phyloP scores from a whole-genome alignment of 2,113 vertebrate genomes.

The Pycnonotus jocosus region DNA sequence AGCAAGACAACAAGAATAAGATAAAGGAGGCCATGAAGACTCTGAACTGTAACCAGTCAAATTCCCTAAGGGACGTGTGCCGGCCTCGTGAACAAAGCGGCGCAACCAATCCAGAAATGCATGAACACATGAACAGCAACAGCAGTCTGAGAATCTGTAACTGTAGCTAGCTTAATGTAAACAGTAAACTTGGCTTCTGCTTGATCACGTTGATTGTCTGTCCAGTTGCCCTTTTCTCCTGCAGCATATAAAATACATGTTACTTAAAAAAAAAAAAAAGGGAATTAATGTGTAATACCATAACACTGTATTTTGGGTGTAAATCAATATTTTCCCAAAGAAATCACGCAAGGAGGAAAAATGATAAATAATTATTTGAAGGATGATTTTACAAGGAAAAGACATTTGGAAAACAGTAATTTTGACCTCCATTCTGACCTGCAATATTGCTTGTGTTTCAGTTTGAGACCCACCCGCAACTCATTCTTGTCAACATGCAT shows the following conservation, averaged over 20 bases:
- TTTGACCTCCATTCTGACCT: background rate
- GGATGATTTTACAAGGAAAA: background rate
- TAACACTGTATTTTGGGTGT: background rate
- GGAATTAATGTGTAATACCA: rapidly evolving
- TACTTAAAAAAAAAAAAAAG: background rate
- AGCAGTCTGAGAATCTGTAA: too few relatives aligned
- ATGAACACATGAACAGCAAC: too few relatives aligned
- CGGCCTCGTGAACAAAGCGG: too few relatives aligned
- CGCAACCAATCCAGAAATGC: too few relatives aligned
- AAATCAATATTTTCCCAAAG: background rate
- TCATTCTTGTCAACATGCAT: background rate
- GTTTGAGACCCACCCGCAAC: background rate
- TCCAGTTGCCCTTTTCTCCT: too few relatives aligned
- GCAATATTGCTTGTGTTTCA: background rate
- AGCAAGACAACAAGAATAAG: too few relatives aligned
- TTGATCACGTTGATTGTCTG: too few relatives aligned
- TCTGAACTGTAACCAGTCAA: too few relatives aligned
- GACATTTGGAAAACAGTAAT: background rate
- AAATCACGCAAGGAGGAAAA: background rate
- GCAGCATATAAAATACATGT: background rate
- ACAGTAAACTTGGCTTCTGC: too few relatives aligned
- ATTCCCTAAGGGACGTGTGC: too few relatives aligned
- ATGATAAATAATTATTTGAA: background rate
- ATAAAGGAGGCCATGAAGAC: too few relatives aligned
- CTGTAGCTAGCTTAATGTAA: too few relatives aligned